A percentile compares a stretch with the other conserved stretches of the same genome.
These are phyloP conservation scores for Rhamnusium bicolor DNA, from an alignment of 2,888 invertebrate genomes.

Conservation along the genomic window DNA sequence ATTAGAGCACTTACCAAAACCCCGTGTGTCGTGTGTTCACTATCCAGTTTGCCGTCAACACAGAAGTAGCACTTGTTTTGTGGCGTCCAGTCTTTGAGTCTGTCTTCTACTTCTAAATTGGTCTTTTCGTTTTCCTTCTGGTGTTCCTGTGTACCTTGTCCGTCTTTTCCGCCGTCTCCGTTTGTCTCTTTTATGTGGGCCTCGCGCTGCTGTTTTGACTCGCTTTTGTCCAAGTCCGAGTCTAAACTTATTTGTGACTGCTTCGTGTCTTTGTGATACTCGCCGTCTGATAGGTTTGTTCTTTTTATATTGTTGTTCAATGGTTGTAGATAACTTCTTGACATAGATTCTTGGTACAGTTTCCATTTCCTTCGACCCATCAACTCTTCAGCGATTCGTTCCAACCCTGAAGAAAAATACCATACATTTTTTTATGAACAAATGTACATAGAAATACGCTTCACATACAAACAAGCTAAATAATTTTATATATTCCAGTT, in stretches of 20 bases:
- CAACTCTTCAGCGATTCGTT: conserved; percentile 97
- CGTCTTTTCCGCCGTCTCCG: conserved; percentile 55
- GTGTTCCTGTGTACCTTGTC: conserved; percentile 55
- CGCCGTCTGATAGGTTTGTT: conserved; percentile 62
- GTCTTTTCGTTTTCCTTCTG: conserved; percentile 59
- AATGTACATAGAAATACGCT: background rate
- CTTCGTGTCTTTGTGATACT: conserved; percentile 53
- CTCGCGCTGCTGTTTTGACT: conserved; percentile 46
- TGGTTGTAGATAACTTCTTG: conserved; percentile 71
- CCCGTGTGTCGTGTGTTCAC: conserved; percentile 73
- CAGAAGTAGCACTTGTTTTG: conserved; percentile 88
- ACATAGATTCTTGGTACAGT: conserved; percentile 86
- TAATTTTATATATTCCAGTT: no score
- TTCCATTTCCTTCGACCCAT: conserved; percentile 98
- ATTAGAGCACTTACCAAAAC: conserved; percentile 72
- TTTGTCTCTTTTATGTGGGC: conserved; percentile 42
- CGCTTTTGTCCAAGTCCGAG: conserved; percentile 35
- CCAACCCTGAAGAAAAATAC: conserved; percentile 80
- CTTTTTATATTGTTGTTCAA: conserved; percentile 70
- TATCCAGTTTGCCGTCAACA: conserved; percentile 81
- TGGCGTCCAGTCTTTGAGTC: conserved; percentile 82
- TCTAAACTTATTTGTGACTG: conserved; percentile 33
- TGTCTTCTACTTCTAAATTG: conserved; percentile 64
- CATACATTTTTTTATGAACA: background rate
- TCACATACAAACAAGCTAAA: background rate